Conservation (phyloP, 1,140 invertebrate species). For the Choristoneura fumiferana region DNA sequence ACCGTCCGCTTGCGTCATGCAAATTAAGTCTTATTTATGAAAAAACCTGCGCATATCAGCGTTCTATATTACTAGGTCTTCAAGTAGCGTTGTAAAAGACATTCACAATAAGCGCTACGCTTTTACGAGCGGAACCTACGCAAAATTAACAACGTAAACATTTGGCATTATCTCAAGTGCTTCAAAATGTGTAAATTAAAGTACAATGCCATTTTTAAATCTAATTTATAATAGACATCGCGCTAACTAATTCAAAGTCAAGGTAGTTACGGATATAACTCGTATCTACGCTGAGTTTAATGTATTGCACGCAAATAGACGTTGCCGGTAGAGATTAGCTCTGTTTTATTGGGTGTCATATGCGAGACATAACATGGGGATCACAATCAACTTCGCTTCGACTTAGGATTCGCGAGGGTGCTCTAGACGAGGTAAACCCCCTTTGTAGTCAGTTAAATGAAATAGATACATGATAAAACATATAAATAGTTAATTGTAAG, state of each 20-base stretch:
- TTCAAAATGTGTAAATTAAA: neutral
- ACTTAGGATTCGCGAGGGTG: too few species aligned
- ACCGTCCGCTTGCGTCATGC: neutral
- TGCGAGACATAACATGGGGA: neutral
- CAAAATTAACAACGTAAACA: neutral
- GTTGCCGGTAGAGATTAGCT: conserved; percentile 1
- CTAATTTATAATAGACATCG: too few species aligned
- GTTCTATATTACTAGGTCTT: neutral
- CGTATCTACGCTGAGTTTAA: neutral
- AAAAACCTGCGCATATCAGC: too few species aligned
- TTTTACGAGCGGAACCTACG: neutral
- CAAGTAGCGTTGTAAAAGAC: neutral
- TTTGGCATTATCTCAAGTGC: conserved; percentile 4
- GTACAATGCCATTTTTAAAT: neutral
- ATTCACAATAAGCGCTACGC: neutral
- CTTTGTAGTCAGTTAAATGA: too few species aligned
- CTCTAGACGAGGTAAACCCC: too few species aligned
- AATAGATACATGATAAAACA: too few species aligned
- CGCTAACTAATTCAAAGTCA: neutral
- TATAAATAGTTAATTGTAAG: too few species aligned
- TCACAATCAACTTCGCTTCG: too few species aligned
- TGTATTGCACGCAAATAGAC: conserved; percentile 2
- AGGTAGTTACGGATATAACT: conserved; percentile 10
- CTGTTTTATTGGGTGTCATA: conserved; percentile 2
- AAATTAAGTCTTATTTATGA: too few species aligned